A percentile compares a stretch with the other conserved stretches of the same genome.
phyloP scores from a whole-genome alignment of 2,888 invertebrate genomes.

The Byasa hedistus region DNA sequence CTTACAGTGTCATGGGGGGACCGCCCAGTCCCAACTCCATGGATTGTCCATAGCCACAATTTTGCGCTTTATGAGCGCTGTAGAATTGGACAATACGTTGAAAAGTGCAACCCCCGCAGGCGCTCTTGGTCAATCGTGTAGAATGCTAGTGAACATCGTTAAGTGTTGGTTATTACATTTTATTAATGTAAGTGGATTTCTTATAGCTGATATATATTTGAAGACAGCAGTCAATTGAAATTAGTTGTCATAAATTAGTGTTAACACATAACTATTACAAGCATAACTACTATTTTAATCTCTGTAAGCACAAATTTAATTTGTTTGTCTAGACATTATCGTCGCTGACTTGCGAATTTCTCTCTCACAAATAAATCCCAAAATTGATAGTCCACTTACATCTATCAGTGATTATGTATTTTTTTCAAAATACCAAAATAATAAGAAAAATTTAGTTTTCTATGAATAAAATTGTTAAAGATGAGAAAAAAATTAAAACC shows the following conservation, averaged over 20 bases:
- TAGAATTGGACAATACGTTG: slow-evolving; percentile 42
- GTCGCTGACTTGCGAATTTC: not conserved
- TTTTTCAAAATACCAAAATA: not conserved
- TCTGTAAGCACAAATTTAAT: not conserved
- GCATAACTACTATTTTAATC: not conserved
- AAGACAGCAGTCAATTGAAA: not conserved
- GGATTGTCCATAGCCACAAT: slow-evolving; percentile 84
- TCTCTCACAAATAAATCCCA: not conserved
- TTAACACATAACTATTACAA: not conserved
- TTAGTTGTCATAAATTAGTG: not conserved
- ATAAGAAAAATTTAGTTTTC: not conserved
- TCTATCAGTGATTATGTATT: not conserved
- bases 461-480: not conserved
- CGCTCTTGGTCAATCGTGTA: slow-evolving; percentile 33
- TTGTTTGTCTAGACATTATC: not conserved
- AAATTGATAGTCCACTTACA: not conserved
- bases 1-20: slow-evolving; percentile 83
- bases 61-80: slow-evolving; percentile 70
- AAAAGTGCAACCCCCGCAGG: slow-evolving; percentile 33
- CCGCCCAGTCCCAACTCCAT: slow-evolving; percentile 85
- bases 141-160: slow-evolving; percentile 31
- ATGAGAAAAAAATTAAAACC: not conserved
- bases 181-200: slow-evolving; percentile 32
- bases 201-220: slow-evolving; percentile 9
- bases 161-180: slow-evolving; percentile 32